Conservation (phyloP, 2,797 vertebrate species). For the Clarias platycephalus region DNA sequence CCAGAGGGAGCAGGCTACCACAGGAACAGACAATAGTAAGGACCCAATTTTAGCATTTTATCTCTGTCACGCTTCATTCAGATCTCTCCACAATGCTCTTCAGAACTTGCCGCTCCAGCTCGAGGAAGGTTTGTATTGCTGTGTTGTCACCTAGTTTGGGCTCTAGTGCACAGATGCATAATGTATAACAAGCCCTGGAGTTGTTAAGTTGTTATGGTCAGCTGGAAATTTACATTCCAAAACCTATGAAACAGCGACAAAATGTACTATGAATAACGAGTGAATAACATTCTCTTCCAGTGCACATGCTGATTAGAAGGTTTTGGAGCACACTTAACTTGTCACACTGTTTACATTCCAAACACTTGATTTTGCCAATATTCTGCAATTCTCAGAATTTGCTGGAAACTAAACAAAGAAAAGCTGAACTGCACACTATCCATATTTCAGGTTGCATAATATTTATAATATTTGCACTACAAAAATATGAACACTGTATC, state of each 20-base stretch:
- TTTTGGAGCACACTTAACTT: neutral
- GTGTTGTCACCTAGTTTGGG: neutral
- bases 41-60: constrained; percentile 60
- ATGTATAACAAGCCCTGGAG: constrained; percentile 28
- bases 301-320: neutral
- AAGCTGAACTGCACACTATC: neutral
- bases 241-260: constrained; percentile 9
- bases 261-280: neutral
- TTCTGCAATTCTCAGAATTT: neutral
- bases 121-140: neutral
- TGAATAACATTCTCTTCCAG: neutral
- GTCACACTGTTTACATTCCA: constrained; percentile 15
- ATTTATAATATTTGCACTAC: constrained; percentile 18
- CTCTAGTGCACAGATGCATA: constrained; percentile 29
- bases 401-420: constrained; percentile 12
- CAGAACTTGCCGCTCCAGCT: constrained; percentile 22
- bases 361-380: constrained; percentile 17
- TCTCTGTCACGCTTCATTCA: constrained; percentile 47
- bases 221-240: constrained; percentile 15
- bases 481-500: neutral
- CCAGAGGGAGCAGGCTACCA: constrained; percentile 65
- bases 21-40: constrained; percentile 59
- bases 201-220: constrained; percentile 22
- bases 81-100: constrained; percentile 15
- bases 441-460: constrained; percentile 3